These are phyloP conservation scores for Muscicapa comitata DNA, from an alignment of 2,797 vertebrate genomes.

Conservation along the genomic window DNA sequence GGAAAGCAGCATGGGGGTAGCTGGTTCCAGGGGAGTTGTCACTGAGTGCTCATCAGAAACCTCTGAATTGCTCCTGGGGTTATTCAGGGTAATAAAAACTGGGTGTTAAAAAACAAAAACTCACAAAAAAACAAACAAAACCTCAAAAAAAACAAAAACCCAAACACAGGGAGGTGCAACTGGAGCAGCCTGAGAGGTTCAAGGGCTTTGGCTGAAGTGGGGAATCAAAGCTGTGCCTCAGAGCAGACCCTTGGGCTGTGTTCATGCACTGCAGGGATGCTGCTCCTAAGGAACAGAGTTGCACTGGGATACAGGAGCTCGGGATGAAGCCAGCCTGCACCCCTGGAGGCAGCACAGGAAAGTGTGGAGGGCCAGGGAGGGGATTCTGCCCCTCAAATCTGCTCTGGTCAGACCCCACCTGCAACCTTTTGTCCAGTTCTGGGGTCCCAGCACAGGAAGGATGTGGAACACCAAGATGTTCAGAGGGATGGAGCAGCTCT, in stretches of 20 bases:
- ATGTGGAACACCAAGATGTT: rapidly evolving
- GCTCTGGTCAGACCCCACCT: not conserved
- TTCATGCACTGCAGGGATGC: not conserved
- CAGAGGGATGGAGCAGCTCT: not conserved
- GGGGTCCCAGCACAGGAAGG: not conserved
- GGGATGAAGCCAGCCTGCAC: not conserved
- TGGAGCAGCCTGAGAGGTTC: not conserved
- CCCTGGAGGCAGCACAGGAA: not conserved
- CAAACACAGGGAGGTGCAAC: not conserved
- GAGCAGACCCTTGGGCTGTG: rapidly evolving
- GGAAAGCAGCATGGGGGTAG: not conserved
- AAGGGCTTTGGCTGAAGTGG: not conserved
- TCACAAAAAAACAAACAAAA: rapidly evolving
- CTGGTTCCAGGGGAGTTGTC: not conserved
- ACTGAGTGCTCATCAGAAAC: not conserved
- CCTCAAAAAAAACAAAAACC: no score
- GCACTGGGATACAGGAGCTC: not conserved
- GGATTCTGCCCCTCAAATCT: not conserved
- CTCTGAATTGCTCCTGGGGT: not conserved
- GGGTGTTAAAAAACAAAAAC: not conserved
- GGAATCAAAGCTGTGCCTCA: not conserved
- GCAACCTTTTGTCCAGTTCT: not conserved
- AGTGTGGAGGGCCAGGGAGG: not conserved
- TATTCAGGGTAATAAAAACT: not conserved
- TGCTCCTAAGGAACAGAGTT: not conserved